Evolutionary conservation across 2,888 invertebrate genomes (phyloP).

Genomic region (Idaea aversata): DNA sequence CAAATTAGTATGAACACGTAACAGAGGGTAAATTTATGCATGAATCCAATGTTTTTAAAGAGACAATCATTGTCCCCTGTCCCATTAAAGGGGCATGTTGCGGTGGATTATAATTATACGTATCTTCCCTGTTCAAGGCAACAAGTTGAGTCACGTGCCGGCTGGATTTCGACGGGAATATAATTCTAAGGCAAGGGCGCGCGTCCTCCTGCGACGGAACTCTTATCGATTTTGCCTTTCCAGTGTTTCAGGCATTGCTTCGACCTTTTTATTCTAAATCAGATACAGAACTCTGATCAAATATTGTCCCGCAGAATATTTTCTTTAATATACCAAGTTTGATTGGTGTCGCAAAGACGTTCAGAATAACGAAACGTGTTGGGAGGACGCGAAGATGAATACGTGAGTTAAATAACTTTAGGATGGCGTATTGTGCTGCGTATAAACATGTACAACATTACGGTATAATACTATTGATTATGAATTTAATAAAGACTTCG

Average conservation of each 20-base stretch:
- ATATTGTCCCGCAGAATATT: conserved; percentile 31
- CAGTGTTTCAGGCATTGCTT: conserved; percentile 58
- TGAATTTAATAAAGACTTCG: background rate
- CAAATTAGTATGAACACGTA: background rate
- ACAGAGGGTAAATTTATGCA: background rate
- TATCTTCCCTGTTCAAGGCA: conserved; percentile 54
- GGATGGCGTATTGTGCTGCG: conserved; percentile 40
- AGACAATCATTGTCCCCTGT: conserved; percentile 10
- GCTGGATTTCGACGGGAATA: conserved; percentile 64
- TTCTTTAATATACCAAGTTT: conserved; percentile 29
- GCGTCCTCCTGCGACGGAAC: conserved; percentile 63
- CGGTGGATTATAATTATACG: conserved; percentile 38
- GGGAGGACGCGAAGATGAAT: conserved; percentile 32
- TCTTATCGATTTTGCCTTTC: conserved; percentile 69
- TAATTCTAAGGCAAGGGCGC: conserved; percentile 67
- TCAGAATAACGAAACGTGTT: conserved; percentile 32
- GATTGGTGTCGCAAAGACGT: conserved; percentile 34
- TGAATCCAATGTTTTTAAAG: background rate
- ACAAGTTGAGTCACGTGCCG: conserved; percentile 79
- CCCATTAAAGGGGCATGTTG: conserved; percentile 30
- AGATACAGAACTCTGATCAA: conserved; percentile 38
- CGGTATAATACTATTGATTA: background rate
- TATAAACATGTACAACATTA: conserved; percentile 30
- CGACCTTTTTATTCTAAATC: conserved; percentile 50
- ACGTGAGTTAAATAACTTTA: conserved; percentile 48